Evolutionary conservation across 2,113 vertebrate species (phyloP), one percentile per base, ranked within the genome.

Genomic region (Arenaria interpres): DNA sequence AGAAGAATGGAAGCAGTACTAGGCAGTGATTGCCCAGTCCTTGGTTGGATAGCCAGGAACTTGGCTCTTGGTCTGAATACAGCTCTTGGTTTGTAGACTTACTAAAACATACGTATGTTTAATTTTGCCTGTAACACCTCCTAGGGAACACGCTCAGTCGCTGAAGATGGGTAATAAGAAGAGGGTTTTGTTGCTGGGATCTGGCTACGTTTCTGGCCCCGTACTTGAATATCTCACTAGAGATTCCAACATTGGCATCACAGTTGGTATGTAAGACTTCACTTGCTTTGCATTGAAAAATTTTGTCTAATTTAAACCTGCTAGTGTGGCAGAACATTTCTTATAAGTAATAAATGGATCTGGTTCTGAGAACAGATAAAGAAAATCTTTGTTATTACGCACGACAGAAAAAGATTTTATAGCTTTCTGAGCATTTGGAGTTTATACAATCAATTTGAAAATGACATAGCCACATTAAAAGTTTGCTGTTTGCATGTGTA

Each of bases 171-270:
- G 76, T 12, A 98, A 88, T 39, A 99, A 98, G 98, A 99, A 98
- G 97, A 98, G 96, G 16, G 98, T 99, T 63, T 98, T 99, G 85
- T 89, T 99, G 95, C 98, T 99, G 3, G 99, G 99, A 30, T 98
- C 99, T 35, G 99, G 99, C 33, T 99, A 99, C 21, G 99, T 99
- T 77, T 99, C 99, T 45, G 98, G 98, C 22, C 99, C 99, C 22
- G 98, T 99, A 7, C 97, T 99, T 41, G 99, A 99, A 84, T 99
- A 99, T 94, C 97, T 99, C 89, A 99, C 98, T 54, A 99, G 99
- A 53, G 98, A 99, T 79, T 72, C 98, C 68, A 97, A 76, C 41
- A 96, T 98, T 35, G 98, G 98, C 97, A 98, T 99, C 96, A 99
- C 99, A 76, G 98, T 99, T 94, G 99, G 99, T 99, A 98, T 96